Evolutionary conservation across 2,113 vertebrate genomes (phyloP).

Genomic region (Setophaga coronata): DNA sequence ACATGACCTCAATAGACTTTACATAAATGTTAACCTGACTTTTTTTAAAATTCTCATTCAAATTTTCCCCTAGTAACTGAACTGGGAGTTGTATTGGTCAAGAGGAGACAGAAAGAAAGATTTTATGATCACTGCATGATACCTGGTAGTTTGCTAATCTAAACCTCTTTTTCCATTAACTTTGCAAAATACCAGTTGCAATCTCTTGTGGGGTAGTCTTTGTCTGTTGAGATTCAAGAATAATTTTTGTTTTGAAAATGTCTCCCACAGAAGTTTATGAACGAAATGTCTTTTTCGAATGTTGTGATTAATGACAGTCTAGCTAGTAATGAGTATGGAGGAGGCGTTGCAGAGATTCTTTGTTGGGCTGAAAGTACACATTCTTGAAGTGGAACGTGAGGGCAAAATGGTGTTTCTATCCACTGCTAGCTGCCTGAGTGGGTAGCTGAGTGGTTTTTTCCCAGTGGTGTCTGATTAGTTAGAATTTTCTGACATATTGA

Average conservation of each 20-base stretch:
- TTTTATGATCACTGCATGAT: neutral
- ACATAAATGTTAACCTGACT: neutral
- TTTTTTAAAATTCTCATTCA: neutral
- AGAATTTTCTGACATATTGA: neutral
- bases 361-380: neutral
- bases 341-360: neutral
- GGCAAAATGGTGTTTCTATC: neutral
- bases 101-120: neutral
- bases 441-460: neutral
- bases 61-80: neutral
- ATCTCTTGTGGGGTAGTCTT: neutral
- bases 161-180: neutral
- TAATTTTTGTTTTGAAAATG: constrained; percentile 50
- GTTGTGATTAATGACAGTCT: constrained; percentile 30
- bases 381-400: neutral
- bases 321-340: constrained; percentile 11
- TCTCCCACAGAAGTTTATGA: constrained; percentile 15
- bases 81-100: neutral
- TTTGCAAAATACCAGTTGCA: neutral
- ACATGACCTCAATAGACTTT: neutral
- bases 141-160: neutral
- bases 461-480: neutral
- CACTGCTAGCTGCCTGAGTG: neutral
- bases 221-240: neutral
- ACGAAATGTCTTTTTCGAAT: constrained; percentile 5